phyloP scores from a whole-genome alignment of 1,140 invertebrate genomes.

The Episyrphus balteatus region DNA sequence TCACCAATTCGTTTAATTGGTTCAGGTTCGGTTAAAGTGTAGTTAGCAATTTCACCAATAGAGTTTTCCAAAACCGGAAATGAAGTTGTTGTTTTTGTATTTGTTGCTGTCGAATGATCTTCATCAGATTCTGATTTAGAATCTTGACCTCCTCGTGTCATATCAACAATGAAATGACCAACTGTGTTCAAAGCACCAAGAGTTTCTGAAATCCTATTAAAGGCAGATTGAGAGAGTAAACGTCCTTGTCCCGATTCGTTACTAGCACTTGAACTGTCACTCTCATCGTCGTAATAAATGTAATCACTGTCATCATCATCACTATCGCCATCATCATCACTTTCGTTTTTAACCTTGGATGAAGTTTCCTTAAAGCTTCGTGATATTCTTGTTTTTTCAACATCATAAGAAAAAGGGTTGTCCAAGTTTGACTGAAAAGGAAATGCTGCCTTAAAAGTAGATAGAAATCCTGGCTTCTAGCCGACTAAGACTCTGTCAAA shows the following conservation, averaged over 20 bases:
- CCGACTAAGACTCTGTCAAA: too few relatives aligned
- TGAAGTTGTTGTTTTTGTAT: neutral
- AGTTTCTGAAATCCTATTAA: conserved; percentile 53
- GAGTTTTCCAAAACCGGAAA: conserved; percentile 1
- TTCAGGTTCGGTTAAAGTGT: conserved; percentile 20
- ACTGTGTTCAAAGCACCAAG: conserved; percentile 67
- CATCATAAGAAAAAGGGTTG: conserved; percentile 6
- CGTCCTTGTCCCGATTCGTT: conserved; percentile 34
- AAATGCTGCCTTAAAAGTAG: conserved; percentile 37
- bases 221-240: conserved; percentile 45
- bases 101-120: conserved; percentile 23
- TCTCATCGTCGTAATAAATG: conserved; percentile 5
- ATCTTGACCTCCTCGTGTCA: conserved; percentile 45
- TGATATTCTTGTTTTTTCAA: neutral
- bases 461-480: conserved; percentile 20
- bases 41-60: conserved; percentile 16
- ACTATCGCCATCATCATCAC: conserved; percentile 14
- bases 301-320: conserved; percentile 26
- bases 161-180: conserved; percentile 70
- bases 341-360: conserved; percentile 6
- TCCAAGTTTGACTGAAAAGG: conserved; percentile 33
- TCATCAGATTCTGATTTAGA: conserved; percentile 29
- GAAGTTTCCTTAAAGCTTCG: neutral
- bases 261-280: conserved; percentile 11
- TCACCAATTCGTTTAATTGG: conserved; percentile 26